Percentiles rank a stretch among this genome's conserved stretches.
Evolutionary conservation across 2,113 vertebrate species (phyloP).

Genomic region (Lucifuga dentata): DNA sequence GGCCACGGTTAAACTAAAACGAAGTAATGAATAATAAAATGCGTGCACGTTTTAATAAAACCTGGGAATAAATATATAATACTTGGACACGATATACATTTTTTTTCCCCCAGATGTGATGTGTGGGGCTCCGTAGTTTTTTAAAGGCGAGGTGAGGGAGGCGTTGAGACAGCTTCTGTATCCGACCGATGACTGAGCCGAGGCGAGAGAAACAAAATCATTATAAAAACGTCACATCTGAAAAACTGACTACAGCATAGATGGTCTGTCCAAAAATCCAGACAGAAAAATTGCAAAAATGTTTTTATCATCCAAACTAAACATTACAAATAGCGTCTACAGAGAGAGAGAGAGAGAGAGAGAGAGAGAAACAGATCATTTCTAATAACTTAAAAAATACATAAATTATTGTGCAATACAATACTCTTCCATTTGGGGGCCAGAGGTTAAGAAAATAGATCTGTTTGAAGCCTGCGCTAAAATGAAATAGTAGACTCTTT

Average conservation of each 20-base stretch:
- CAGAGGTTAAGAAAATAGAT: constrained; percentile 66
- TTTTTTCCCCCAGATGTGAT: too few species aligned
- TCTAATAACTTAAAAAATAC: constrained; percentile 85
- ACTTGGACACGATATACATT: too few species aligned
- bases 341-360: too few species aligned
- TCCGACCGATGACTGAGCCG: constrained; percentile 48
- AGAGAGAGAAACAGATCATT: constrained; percentile 68
- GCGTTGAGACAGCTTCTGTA: constrained; percentile 43
- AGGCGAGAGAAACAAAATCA: constrained; percentile 55
- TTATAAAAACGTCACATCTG: constrained; percentile 69
- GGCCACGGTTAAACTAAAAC: too few species aligned
- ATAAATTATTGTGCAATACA: constrained; percentile 81
- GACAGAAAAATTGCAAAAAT: constrained; percentile 36
- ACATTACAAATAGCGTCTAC: constrained; percentile 75
- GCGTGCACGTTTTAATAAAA: too few species aligned
- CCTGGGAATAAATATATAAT: too few species aligned
- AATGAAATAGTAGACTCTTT: constrained; percentile 30
- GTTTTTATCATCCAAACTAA: constrained; percentile 61
- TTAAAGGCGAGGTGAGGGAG: constrained; percentile 68
- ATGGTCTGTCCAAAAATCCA: constrained; percentile 55
- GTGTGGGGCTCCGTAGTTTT: too few species aligned
- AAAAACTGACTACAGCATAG: constrained; percentile 75
- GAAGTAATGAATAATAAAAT: too few species aligned
- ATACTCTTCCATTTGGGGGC: constrained; percentile 59
- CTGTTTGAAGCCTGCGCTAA: constrained; percentile 45